phyloP scores from a whole-genome alignment of 2,888 invertebrate species.

The Rhabditoides inermis region DNA sequence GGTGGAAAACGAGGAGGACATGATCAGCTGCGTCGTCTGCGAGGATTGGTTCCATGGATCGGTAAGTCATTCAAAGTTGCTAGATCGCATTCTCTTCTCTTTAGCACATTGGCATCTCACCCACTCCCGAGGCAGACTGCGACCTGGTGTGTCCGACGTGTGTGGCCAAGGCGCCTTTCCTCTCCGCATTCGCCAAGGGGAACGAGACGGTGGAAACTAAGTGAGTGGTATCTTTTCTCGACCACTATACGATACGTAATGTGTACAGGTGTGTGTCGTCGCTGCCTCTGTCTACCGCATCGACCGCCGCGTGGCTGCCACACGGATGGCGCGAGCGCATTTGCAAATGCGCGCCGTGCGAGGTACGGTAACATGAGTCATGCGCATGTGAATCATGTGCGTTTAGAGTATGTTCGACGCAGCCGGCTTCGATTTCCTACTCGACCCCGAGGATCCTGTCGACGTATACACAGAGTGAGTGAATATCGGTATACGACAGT shows the following conservation, averaged over 20 bases:
- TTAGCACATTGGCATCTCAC: slow-evolving; percentile 6
- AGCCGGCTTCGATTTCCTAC: slow-evolving; percentile 24
- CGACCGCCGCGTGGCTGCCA: too few species aligned
- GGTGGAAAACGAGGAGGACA: slow-evolving; percentile 64
- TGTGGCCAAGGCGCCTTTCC: slow-evolving; percentile 11
- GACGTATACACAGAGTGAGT: too few species aligned
- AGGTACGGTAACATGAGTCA: slow-evolving; percentile 3
- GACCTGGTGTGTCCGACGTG: slow-evolving; percentile 20
- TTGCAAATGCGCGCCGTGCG: slow-evolving; percentile 24
- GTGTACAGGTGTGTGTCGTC: too few species aligned
- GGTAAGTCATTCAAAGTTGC: slow-evolving; percentile 53
- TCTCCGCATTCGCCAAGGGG: slow-evolving; percentile 3
- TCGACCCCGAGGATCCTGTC: slow-evolving; percentile 29
- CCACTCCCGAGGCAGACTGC: slow-evolving; percentile 3
- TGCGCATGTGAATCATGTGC: background rate
- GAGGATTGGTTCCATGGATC: slow-evolving; percentile 92
- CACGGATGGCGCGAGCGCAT: slow-evolving; percentile 8
- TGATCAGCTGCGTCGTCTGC: slow-evolving; percentile 90
- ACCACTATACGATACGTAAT: too few species aligned
- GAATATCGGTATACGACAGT: too few species aligned
- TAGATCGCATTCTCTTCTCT: background rate
- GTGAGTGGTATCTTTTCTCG: too few species aligned
- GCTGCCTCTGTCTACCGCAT: too few species aligned
- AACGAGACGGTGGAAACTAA: too few species aligned
- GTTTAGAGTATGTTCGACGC: slow-evolving; percentile 20